These are phyloP conservation scores for Prolemur simus DNA, from an alignment of 2,113 vertebrate genomes.

Conservation along the genomic window DNA sequence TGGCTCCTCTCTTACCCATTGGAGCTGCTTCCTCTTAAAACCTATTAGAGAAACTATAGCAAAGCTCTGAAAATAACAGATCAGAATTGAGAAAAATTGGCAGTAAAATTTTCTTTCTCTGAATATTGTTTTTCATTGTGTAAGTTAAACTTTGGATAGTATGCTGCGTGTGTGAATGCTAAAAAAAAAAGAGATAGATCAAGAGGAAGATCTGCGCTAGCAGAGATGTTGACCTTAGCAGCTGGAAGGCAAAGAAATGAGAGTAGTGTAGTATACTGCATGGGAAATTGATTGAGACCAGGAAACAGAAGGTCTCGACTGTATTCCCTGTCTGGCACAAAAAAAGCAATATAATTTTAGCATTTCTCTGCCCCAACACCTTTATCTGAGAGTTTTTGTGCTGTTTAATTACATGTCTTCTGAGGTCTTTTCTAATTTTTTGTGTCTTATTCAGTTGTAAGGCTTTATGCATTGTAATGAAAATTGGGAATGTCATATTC, in stretches of 20 bases:
- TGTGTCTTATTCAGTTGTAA: not conserved
- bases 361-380: not conserved
- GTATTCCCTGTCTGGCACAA: not conserved
- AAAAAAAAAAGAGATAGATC: not conserved
- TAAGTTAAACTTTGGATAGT: not conserved
- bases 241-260: not conserved
- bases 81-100: not conserved
- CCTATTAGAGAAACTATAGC: not conserved
- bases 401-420: not conserved
- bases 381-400: not conserved
- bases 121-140: slow-evolving; percentile 36
- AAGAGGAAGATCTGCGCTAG: not conserved
- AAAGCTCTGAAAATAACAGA: slow-evolving; percentile 25
- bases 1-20: not conserved
- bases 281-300: not conserved
- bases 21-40: not conserved
- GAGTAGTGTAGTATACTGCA: not conserved
- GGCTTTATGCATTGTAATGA: slow-evolving; percentile 36
- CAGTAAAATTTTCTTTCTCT: slow-evolving; percentile 7
- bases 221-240: not conserved
- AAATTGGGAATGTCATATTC: slow-evolving; percentile 43
- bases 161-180: not conserved
- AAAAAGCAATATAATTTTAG: not conserved
- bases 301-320: not conserved
- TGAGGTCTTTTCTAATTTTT: not conserved